Evolutionary conservation across 2,888 invertebrate genomes (phyloP).

Genomic region (Adelphocoris suturalis): DNA sequence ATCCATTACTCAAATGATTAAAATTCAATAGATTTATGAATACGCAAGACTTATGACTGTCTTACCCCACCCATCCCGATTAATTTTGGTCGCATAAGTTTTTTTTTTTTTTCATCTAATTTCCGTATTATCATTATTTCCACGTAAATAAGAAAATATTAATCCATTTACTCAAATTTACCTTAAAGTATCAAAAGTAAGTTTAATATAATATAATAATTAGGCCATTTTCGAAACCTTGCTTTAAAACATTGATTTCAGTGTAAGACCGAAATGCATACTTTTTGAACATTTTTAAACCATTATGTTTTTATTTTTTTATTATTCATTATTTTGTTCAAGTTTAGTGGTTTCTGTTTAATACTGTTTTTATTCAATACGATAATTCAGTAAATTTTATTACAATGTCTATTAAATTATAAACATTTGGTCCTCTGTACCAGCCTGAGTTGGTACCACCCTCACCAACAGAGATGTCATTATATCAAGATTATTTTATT

Average conservation of each 20-base stretch:
- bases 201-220: constrained; percentile 42
- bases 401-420: constrained; percentile 5
- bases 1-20: neutral
- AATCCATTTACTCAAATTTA: constrained; percentile 23
- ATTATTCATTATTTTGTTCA: neutral
- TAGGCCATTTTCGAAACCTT: constrained; percentile 75
- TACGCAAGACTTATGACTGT: neutral
- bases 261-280: neutral
- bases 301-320: constrained; percentile 27
- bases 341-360: neutral
- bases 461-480: constrained; percentile 18
- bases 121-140: neutral
- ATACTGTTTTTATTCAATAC: neutral
- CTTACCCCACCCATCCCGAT: neutral
- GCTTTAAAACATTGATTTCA: constrained; percentile 66
- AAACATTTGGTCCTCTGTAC: constrained; percentile 73
- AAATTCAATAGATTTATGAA: neutral
- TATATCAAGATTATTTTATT: neutral
- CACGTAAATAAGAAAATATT: neutral
- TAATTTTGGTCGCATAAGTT: neutral
- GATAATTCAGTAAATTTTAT: constrained; percentile 5
- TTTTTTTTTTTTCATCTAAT: neutral
- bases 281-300: constrained; percentile 48
- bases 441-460: constrained; percentile 66
- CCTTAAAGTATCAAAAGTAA: constrained; percentile 25